phyloP scores from a whole-genome alignment of 2,888 invertebrate species.

The Vesta saturnalis region DNA sequence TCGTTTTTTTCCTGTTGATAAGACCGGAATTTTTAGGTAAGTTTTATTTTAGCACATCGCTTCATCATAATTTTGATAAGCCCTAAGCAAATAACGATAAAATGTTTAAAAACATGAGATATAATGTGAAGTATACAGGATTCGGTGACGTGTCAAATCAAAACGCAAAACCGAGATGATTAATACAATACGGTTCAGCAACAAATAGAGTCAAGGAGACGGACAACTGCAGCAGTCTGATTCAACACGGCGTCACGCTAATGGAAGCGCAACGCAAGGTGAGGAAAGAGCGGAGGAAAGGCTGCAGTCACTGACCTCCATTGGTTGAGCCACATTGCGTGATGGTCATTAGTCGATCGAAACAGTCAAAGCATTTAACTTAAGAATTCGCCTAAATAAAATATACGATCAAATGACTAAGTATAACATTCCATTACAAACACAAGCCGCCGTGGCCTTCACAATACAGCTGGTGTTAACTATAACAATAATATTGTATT shows the following conservation, averaged over 20 bases:
- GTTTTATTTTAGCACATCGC: neutral
- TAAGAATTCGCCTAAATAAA: constrained; percentile 29
- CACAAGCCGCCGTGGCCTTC: neutral
- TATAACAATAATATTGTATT: too few relatives aligned
- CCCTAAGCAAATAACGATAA: neutral
- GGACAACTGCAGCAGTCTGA: constrained; percentile 49
- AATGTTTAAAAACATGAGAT: neutral
- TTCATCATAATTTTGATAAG: too few relatives aligned
- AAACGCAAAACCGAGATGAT: constrained; percentile 34
- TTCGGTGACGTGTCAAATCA: constrained; percentile 10
- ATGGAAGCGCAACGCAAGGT: constrained; percentile 44
- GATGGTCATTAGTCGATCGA: constrained; percentile 43
- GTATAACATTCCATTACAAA: neutral
- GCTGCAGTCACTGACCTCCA: constrained; percentile 57
- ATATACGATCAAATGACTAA: neutral
- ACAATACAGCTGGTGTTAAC: neutral
- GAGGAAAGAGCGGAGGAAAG: constrained; percentile 42
- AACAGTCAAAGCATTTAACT: constrained; percentile 28
- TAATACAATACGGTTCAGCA: constrained; percentile 42
- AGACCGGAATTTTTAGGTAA: constrained; percentile 8
- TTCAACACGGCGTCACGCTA: constrained; percentile 49
- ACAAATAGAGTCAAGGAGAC: constrained; percentile 48
- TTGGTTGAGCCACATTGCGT: constrained; percentile 55
- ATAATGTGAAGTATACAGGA: neutral
- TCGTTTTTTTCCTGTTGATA: constrained; percentile 12